Evolutionary conservation across 2,113 vertebrate species (phyloP).

Genomic region (Ginglymostoma cirratum): DNA sequence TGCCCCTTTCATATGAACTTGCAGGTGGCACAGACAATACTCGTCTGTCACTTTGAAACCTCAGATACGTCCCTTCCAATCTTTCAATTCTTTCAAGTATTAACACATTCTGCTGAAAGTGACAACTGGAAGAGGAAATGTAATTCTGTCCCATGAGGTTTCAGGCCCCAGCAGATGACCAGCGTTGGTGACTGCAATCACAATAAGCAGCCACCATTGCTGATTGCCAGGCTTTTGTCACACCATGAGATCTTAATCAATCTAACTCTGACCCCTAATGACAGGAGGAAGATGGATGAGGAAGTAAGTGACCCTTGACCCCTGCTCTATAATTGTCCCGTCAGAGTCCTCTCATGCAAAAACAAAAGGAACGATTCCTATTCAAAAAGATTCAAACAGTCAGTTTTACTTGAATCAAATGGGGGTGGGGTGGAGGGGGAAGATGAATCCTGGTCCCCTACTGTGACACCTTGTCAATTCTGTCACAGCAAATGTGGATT

Average conservation of each 20-base stretch:
- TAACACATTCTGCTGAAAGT: constrained; percentile 41
- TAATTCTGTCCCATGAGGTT: constrained; percentile 44
- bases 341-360: constrained; percentile 54
- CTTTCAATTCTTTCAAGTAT: constrained; percentile 40
- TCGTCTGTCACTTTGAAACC: constrained; percentile 44
- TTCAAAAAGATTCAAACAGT: constrained; percentile 60
- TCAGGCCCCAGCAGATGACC: constrained; percentile 52
- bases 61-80: constrained; percentile 38
- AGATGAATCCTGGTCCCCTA: not conserved
- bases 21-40: constrained; percentile 39
- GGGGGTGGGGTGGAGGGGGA: constrained; percentile 33
- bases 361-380: constrained; percentile 68
- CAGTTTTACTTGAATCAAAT: constrained; percentile 45
- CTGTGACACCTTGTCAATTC: constrained; percentile 34
- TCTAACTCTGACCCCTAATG: constrained; percentile 70
- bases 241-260: constrained; percentile 91
- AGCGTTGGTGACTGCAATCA: constrained; percentile 56
- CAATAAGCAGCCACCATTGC: constrained; percentile 51
- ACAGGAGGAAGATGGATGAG: constrained; percentile 84
- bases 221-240: constrained; percentile 68
- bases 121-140: constrained; percentile 47
- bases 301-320: constrained; percentile 75
- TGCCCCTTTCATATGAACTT: constrained; percentile 35
- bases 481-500: constrained; percentile 36
- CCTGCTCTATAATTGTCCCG: constrained; percentile 62